Conservation (phyloP, 2,888 invertebrate species). For the Sialis lutaria region DNA sequence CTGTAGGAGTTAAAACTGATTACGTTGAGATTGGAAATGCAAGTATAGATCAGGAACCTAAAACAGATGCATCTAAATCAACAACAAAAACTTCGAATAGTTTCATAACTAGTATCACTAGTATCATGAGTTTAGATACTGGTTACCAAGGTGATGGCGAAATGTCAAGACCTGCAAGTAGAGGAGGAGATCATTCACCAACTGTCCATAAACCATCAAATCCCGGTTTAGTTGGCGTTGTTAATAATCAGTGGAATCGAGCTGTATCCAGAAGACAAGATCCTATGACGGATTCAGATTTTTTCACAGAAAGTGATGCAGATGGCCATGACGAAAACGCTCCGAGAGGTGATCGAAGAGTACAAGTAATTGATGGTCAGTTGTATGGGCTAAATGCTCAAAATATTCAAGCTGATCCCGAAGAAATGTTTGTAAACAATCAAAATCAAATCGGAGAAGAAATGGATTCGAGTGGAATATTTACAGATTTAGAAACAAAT, state of each 20-base stretch:
- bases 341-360: conserved; percentile 51
- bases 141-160: conserved; percentile 88
- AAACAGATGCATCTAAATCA: conserved; percentile 41
- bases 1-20: conserved; percentile 44
- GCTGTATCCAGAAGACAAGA: conserved; percentile 51
- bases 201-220: conserved; percentile 30
- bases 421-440: conserved; percentile 31
- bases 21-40: conserved; percentile 22
- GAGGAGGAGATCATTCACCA: conserved; percentile 60
- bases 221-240: conserved; percentile 23
- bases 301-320: conserved; percentile 80
- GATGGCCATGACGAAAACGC: conserved; percentile 64
- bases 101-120: conserved; percentile 76
- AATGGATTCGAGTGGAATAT: conserved; percentile 82
- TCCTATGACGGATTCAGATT: conserved; percentile 83
- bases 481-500: conserved; percentile 71
- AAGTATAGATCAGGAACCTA: conserved; percentile 23
- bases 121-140: conserved; percentile 80
- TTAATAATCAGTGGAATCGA: conserved; percentile 37
- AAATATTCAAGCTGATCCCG: conserved; percentile 26
- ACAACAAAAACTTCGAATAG: conserved; percentile 51
- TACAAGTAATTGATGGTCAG: conserved; percentile 78
- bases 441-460: conserved; percentile 34
- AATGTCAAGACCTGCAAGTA: conserved; percentile 72
- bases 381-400: conserved; percentile 55